Evolutionary conservation across 2,113 vertebrate genomes (phyloP).

Genomic region (Gobio gobio): DNA sequence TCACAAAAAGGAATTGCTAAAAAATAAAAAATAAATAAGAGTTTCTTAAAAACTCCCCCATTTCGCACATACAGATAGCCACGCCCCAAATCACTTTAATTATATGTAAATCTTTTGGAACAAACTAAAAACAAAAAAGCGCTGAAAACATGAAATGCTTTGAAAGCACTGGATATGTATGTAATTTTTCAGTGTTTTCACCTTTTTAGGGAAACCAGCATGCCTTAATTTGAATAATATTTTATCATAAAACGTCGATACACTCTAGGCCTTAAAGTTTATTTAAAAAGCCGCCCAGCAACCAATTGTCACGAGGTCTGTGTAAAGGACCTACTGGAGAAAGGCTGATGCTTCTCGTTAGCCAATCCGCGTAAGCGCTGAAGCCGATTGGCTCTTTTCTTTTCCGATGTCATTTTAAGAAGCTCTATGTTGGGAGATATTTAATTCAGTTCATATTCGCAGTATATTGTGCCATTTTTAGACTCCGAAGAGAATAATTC

Average conservation of each 20-base stretch:
- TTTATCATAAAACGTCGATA: neutral
- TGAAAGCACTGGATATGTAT: no score
- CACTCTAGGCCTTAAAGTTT: neutral
- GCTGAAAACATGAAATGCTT: no score
- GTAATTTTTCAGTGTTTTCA: neutral
- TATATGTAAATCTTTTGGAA: no score
- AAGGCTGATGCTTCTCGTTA: neutral
- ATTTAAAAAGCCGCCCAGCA: conserved; percentile 16
- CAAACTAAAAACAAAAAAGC: no score
- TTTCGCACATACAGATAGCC: neutral
- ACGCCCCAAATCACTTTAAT: neutral
- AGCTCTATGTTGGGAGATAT: conserved; percentile 8
- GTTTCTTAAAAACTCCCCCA: neutral
- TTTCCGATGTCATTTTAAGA: neutral
- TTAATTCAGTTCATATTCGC: neutral
- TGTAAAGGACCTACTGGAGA: neutral
- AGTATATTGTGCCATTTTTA: neutral
- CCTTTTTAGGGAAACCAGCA: neutral
- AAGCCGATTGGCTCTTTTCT: conserved; percentile 36
- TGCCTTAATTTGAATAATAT: neutral
- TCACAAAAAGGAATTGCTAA: neutral
- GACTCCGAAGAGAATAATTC: neutral
- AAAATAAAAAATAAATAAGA: neutral
- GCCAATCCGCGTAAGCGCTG: conserved; percentile 23
- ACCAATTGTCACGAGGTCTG: conserved; percentile 6